These are phyloP conservation scores for Cossypha niveicapilla DNA, from an alignment of 2,797 vertebrate genomes.

Conservation along the genomic window DNA sequence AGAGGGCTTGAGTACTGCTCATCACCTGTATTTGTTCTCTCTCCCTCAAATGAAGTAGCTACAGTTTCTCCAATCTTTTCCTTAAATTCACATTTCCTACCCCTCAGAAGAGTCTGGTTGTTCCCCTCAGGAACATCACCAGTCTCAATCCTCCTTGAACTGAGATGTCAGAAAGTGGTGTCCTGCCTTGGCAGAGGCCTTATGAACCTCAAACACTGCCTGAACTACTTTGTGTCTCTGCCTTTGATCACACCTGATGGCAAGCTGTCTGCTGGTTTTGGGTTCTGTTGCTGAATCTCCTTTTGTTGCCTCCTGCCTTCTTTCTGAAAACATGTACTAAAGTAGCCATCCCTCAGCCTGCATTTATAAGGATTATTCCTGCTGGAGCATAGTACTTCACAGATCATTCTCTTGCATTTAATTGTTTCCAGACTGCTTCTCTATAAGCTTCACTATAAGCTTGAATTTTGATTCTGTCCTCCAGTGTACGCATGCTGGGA, in stretches of 20 bases:
- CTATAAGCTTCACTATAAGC: not conserved
- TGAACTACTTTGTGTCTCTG: not conserved
- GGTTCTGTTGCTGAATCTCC: not conserved
- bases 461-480: not conserved
- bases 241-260: not conserved
- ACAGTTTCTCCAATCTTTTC: not conserved
- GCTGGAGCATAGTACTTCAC: not conserved
- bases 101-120: fast-evolving
- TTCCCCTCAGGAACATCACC: not conserved
- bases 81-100: not conserved
- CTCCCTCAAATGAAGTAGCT: not conserved
- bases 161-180: fast-evolving
- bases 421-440: not conserved
- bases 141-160: not conserved
- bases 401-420: not conserved
- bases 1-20: not conserved
- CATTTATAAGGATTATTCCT: not conserved
- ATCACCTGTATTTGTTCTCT: not conserved
- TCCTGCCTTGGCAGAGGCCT: not conserved
- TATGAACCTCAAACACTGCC: not conserved
- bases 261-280: not conserved
- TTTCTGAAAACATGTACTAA: not conserved
- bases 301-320: not conserved
- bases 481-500: fast-evolving
- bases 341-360: not conserved